Percentiles rank a stretch among this genome's conserved stretches.
Conservation (phyloP, 2,888 invertebrate genomes). For the Limulus polyphemus region DNA sequence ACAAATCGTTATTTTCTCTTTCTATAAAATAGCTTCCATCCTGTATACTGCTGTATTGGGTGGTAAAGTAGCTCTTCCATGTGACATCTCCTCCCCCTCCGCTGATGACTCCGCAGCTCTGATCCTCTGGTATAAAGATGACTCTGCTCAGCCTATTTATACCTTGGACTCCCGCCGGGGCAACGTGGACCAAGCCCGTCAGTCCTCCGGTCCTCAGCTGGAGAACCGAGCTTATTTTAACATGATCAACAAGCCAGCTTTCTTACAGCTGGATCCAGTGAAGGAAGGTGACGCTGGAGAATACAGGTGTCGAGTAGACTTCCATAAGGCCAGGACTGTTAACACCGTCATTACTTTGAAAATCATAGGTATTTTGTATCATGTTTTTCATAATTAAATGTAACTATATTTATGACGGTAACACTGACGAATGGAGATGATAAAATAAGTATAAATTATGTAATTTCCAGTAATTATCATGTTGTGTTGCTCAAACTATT, state of each 20-base stretch:
- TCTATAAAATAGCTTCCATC: conserved; percentile 23
- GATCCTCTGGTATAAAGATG: conserved; percentile 81
- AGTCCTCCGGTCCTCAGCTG: conserved; percentile 19
- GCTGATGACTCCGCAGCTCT: conserved; percentile 34
- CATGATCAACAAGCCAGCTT: conserved; percentile 25
- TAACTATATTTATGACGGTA: too few species aligned
- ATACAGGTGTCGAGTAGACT: conserved; percentile 62
- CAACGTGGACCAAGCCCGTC: conserved; percentile 21
- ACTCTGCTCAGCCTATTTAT: conserved; percentile 69
- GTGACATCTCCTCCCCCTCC: conserved; percentile 24
- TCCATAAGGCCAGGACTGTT: conserved; percentile 46
- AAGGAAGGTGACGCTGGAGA: conserved; percentile 54
- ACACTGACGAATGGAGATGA: too few species aligned
- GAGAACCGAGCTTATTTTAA: conserved; percentile 25
- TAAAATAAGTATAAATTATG: too few species aligned
- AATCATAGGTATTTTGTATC: conserved; percentile 53
- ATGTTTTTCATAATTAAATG: too few species aligned
- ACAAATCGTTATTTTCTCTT: too few species aligned
- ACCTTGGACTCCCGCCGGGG: conserved; percentile 34
- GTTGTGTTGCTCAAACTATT: too few species aligned
- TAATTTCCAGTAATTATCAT: too few species aligned
- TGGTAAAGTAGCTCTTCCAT: conserved; percentile 26
- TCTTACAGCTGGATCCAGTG: conserved; percentile 24
- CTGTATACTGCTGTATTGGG: conserved; percentile 25
- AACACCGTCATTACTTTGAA: conserved; percentile 74